Conservation (phyloP, 2,113 vertebrate genomes). For the Aptenodytes forsteri region DNA sequence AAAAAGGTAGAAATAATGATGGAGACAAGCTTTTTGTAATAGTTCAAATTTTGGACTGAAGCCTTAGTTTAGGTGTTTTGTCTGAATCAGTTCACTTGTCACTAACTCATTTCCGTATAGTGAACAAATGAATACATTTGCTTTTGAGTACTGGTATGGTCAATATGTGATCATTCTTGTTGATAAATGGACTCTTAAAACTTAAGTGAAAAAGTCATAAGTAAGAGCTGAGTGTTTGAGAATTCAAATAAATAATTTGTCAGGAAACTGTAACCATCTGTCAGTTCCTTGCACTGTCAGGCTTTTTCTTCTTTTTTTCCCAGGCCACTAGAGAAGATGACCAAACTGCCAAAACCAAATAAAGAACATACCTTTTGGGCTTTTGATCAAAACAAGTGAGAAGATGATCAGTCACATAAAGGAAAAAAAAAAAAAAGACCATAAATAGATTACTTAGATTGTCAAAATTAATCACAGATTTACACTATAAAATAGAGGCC, state of each 20-base stretch:
- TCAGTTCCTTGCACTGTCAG: neutral
- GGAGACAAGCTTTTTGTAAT: neutral
- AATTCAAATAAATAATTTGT: slow-evolving; percentile 53
- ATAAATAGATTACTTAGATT: slow-evolving; percentile 8
- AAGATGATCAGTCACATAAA: neutral
- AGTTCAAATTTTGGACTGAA: neutral
- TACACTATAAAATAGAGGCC: neutral
- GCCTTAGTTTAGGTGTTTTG: neutral
- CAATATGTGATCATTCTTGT: slow-evolving; percentile 7
- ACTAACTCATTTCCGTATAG: neutral
- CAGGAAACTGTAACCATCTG: slow-evolving; percentile 51
- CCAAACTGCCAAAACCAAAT: slow-evolving; percentile 9
- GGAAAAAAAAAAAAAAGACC: neutral
- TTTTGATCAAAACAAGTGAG: slow-evolving; percentile 6
- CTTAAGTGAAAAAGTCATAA: neutral
- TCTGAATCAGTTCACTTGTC: neutral
- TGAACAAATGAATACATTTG: slow-evolving; percentile 15
- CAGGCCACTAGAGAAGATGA: neutral
- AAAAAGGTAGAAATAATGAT: neutral
- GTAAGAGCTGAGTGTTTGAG: slow-evolving; percentile 43
- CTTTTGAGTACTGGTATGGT: slow-evolving; percentile 1
- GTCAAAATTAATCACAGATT: slow-evolving; percentile 21
- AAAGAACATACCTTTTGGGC: neutral
- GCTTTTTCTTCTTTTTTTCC: neutral
- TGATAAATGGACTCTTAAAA: slow-evolving; percentile 49